Evolutionary conservation across 2,113 vertebrate genomes (phyloP), one percentile per base, ranked within the genome.

Genomic region (Callipepla squamata): DNA sequence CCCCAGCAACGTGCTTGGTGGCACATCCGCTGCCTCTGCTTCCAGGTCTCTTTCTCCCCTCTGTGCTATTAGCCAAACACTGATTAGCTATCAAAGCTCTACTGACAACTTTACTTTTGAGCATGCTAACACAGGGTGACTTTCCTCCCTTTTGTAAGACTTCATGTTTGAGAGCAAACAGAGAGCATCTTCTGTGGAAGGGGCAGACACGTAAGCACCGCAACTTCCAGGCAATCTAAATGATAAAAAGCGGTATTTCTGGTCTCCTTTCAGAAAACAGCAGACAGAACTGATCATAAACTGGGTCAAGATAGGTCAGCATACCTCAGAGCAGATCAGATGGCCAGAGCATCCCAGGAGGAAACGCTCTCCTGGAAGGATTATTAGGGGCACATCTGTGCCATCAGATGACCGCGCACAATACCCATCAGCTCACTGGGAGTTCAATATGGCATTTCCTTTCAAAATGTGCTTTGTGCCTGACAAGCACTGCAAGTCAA

Each of bases 371-470:
- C 76, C 85, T 94, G 85, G 93, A 96, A 94, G 94, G 94, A 95
- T 94, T 95, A 95, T 86, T 96, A 94, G 95, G 90, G 93, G 58
- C 92, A 94, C 94, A 96, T 96, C 96, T 96, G 95, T 95, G 94
- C 90, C 96, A 93, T 94, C 92, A 91, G 93, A 95, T 90, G 93
- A 93, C 93, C 28, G 80, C 45, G 82, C 85, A 86, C 93, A 95
- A 95, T 91, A 91, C 87, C 93, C 95, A 94, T 95, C 90, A 83
- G 55, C 95, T 93, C 94, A 57, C 69, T 48, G 82, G 91, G 91
- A 94, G 85, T 81, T 95, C 93, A 95, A 90, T 95, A 96, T 69
- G 94, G 80, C 93, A 95, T 88, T 95, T 95, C 87, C 95, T 96
- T 95, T 96, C 87, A 80, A 42, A 90, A 95, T 26, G 79, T 73